Evolutionary conservation across 2,113 vertebrate genomes (phyloP).

Genomic region (Potamarius usumacintae): DNA sequence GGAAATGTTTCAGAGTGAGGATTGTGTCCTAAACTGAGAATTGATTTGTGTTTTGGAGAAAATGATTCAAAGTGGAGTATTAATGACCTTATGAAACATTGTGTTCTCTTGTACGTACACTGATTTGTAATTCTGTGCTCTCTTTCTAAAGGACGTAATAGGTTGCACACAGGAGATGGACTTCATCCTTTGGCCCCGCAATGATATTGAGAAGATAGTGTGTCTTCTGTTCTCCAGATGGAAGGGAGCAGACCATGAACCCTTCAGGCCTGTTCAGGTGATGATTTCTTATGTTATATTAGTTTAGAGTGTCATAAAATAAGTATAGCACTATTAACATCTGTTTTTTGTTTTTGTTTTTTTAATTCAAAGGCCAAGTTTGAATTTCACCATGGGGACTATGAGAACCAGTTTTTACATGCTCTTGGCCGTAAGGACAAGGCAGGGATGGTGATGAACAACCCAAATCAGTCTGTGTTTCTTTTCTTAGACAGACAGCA

Average conservation of each 20-base stretch:
- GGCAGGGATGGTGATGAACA: conserved; percentile 93
- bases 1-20: not conserved
- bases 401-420: conserved; percentile 99
- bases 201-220: conserved; percentile 98
- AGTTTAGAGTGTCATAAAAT: not conserved
- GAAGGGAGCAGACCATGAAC: conserved; percentile 94
- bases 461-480: conserved; percentile 91
- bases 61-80: not conserved
- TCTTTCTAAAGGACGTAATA: conserved; percentile 84
- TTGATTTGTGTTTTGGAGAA: not conserved
- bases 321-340: not conserved
- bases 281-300: not conserved
- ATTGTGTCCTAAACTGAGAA: not conserved
- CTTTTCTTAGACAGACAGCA: conserved; percentile 98
- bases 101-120: not conserved
- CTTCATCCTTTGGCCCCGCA: conserved; percentile 99
- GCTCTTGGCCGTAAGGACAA: conserved; percentile 98
- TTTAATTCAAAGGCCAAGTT: conserved; percentile 86
- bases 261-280: conserved; percentile 98
- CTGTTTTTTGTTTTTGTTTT: not conserved
- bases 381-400: conserved; percentile 99
- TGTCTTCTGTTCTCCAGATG: conserved; percentile 98
- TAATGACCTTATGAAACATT: not conserved
- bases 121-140: not conserved
- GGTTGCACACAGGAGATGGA: conserved; percentile 99